Conservation (phyloP, 1,140 invertebrate species). For the Ceratina japonica region DNA sequence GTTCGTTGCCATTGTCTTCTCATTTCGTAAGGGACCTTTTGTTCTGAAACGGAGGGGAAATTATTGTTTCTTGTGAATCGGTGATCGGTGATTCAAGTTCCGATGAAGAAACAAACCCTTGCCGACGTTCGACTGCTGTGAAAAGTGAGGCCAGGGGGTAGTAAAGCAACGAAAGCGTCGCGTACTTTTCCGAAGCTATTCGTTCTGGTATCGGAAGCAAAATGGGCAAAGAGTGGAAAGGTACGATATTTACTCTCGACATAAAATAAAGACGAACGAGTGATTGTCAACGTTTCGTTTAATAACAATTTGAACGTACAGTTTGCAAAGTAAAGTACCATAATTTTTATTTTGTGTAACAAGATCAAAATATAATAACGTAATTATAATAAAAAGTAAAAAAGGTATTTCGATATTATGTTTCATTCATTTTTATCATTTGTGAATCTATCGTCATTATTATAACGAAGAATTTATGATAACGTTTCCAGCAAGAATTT, state of each 20-base stretch:
- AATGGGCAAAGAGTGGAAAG: slow-evolving; percentile 72
- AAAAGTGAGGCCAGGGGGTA: slow-evolving; percentile 6
- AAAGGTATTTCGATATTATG: no score
- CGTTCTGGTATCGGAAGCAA: neutral
- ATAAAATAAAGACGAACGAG: neutral
- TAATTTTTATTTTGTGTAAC: no score
- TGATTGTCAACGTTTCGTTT: neutral
- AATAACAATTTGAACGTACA: no score
- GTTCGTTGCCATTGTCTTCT: slow-evolving; percentile 1
- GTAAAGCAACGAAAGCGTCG: neutral
- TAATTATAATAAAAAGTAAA: no score
- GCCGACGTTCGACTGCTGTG: neutral
- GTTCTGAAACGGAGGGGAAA: neutral
- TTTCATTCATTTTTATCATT: no score
- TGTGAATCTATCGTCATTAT: no score
- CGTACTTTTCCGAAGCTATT: no score
- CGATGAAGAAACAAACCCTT: slow-evolving; percentile 2
- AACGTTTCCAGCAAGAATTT: no score
- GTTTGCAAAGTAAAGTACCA: no score
- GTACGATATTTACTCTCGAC: slow-evolving; percentile 51
- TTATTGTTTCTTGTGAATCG: slow-evolving; percentile 24
- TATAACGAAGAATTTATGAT: no score
- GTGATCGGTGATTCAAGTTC: neutral
- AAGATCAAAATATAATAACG: no score
- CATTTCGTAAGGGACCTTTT: neutral